Base-by-base conservation (phyloP, 2,797 vertebrate genomes). In the Craterocephalus amniculus region DNA sequence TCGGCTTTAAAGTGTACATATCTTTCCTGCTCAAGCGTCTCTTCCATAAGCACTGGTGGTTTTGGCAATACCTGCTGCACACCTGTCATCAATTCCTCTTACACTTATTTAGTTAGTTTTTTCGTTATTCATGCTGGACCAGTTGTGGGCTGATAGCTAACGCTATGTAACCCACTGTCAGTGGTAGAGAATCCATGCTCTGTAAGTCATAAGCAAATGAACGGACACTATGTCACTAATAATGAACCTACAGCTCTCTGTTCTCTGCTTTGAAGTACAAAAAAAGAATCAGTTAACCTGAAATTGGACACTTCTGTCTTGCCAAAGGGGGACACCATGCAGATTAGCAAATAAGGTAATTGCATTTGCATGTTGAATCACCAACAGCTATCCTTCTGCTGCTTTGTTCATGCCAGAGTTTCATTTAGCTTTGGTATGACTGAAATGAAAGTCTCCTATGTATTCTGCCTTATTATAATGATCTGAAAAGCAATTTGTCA, bases 311-410 rank as follows among this genome's bases (percentile, higher is more conserved):
- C 84, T 67, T 67, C 74, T 81, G 77, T 88, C 74, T 81, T 58
- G 70, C 74, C 76, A 72, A 64, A 65, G 61, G 64, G 49, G 59
- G 59, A 79, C 81, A 78, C 38, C 22, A 65, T 65, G 70, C 62
- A 7, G 77, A 84, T 86, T 85, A 87, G 68, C 80, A 87, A 82
- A 86, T 81, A 84, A 83, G 72, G 67, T 89, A 79, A 92, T 89
- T 85, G 58, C 77, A 89, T 93, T 91, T 91, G 84, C 87, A 91
- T 91, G 79, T 85, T 77, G 79, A 86, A 88, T 87, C 79, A 80
- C 69, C 51, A 67, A 59, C 81, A 78, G 71, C 76, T 73, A 24
- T 78, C 80, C 78, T 51, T 64, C 59, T 67, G 74, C 72, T 76
- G 67, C 73, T 60, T 64, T 45, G 76, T 66, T 77, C 38, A 34